phyloP scores from a whole-genome alignment of 2,797 vertebrate genomes.

The Parauchenoglanis ngamensis region DNA sequence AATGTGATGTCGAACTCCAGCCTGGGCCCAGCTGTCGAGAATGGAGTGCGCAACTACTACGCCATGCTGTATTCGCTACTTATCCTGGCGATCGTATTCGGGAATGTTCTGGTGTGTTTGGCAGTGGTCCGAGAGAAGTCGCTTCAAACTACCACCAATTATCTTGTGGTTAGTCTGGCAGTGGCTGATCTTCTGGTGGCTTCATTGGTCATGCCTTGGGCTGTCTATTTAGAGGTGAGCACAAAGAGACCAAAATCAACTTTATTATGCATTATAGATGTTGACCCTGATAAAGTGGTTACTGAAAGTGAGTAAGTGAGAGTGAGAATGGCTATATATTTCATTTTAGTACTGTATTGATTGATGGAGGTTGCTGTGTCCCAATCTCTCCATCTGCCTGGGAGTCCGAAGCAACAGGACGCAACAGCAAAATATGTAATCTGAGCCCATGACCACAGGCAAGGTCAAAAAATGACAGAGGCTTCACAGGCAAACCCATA shows the following conservation, averaged over 20 bases:
- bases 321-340: background rate
- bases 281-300: background rate
- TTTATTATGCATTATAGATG: background rate
- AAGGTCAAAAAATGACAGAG: background rate
- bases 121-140: conserved; percentile 87
- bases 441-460: background rate
- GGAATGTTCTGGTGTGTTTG: conserved; percentile 88
- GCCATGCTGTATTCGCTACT: conserved; percentile 87
- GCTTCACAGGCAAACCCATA: background rate
- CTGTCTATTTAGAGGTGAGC: conserved; percentile 92
- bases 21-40: conserved; percentile 51
- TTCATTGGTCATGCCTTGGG: conserved; percentile 93
- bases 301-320: background rate
- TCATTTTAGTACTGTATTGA: background rate
- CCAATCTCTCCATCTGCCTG: conserved; percentile 1
- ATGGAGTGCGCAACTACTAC: conserved; percentile 76
- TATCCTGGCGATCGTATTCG: conserved; percentile 91
- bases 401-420: background rate
- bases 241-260: conserved; percentile 26
- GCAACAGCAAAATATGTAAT: background rate
- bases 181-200: conserved; percentile 91
- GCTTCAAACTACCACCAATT: conserved; percentile 93
- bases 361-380: conserved; percentile 19
- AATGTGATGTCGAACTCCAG: conserved; percentile 70
- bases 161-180: conserved; percentile 91